A percentile compares a stretch with the other conserved stretches of the same genome.
Evolutionary conservation across 2,888 invertebrate species (phyloP).

Genomic region (Nezara viridula): DNA sequence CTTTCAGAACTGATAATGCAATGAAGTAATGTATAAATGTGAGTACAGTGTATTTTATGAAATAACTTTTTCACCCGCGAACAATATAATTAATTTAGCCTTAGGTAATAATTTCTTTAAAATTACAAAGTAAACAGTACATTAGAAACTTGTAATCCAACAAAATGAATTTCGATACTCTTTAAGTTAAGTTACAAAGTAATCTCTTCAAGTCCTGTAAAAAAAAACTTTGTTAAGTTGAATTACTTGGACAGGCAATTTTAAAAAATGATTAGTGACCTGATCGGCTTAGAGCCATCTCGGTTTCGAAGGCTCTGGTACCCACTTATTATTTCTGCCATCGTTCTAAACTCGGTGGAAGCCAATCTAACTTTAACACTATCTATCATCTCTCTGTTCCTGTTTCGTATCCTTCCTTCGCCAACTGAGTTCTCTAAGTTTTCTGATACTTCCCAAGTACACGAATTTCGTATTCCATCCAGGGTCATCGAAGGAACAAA

Average conservation of each 20-base stretch:
- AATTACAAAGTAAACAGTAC: not conserved
- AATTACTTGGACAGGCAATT: slow-evolving; percentile 13
- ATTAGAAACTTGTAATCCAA: not conserved
- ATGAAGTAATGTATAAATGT: no score
- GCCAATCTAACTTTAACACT: slow-evolving; percentile 52
- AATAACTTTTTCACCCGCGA: no score
- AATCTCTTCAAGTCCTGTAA: not conserved
- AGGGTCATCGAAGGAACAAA: not conserved
- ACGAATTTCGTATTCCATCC: slow-evolving; percentile 22
- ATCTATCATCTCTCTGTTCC: slow-evolving; percentile 36
- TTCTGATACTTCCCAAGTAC: not conserved
- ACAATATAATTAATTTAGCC: no score
- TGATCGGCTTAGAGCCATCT: not conserved
- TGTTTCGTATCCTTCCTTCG: not conserved
- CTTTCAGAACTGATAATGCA: no score
- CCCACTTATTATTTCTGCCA: slow-evolving; percentile 22
- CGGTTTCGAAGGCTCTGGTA: not conserved
- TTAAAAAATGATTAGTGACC: slow-evolving; percentile 42
- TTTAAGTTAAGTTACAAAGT: not conserved
- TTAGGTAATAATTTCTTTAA: no score
- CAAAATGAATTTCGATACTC: not conserved
- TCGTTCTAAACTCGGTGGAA: not conserved
- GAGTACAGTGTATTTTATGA: no score
- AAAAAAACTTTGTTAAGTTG: not conserved
- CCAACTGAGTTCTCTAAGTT: not conserved